A percentile compares a stretch with the other conserved stretches of the same genome.
Evolutionary conservation across 2,797 vertebrate species (phyloP).

Genomic region (Heterohyrax brucei): DNA sequence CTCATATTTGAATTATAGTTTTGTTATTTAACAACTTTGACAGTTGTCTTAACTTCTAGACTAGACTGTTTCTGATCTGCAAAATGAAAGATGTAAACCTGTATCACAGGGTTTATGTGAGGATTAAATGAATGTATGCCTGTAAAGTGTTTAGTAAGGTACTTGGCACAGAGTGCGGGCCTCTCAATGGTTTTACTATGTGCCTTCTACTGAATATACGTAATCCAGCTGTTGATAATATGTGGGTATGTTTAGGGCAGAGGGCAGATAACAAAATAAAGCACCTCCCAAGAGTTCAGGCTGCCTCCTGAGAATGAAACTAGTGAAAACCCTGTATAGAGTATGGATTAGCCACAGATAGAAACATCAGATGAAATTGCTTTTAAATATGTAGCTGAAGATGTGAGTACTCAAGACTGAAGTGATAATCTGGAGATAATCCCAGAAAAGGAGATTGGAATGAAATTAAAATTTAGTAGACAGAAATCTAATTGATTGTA

Average conservation of each 20-base stretch:
- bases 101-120: neutral
- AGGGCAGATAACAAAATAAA: neutral
- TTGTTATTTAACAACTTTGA: slow-evolving; percentile 15
- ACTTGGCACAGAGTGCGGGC: neutral
- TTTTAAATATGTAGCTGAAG: neutral
- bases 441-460: neutral
- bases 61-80: neutral
- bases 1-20: slow-evolving; percentile 28
- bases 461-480: slow-evolving; percentile 46
- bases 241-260: neutral
- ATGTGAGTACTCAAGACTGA: neutral
- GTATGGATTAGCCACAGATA: neutral
- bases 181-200: neutral
- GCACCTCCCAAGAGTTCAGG: neutral
- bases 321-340: neutral
- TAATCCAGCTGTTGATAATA: neutral
- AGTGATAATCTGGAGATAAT: slow-evolving; percentile 17
- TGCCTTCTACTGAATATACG: neutral
- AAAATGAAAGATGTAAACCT: neutral
- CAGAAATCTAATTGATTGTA: neutral
- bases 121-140: too few relatives aligned
- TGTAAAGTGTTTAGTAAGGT: neutral
- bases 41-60: neutral
- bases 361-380: slow-evolving; percentile 7
- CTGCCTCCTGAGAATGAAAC: slow-evolving; percentile 34